These are phyloP conservation scores for Ctenochaetus hawaiiensis DNA, from an alignment of 2,797 vertebrate species.

Conservation along the genomic window DNA sequence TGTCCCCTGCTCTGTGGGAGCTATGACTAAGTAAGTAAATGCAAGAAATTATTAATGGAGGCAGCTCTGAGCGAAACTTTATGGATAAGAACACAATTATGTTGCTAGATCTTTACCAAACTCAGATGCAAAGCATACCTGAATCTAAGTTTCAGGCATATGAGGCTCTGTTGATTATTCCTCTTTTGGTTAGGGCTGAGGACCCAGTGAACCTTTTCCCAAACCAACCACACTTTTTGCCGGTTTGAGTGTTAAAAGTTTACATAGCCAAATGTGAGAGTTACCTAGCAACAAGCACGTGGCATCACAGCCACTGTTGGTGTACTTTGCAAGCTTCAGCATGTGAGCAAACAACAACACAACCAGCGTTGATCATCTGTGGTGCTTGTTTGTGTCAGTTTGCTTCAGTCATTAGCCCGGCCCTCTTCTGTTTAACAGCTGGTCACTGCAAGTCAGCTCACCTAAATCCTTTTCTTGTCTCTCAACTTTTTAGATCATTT, in stretches of 20 bases:
- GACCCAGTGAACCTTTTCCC: constrained; percentile 29
- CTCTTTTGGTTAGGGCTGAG: neutral
- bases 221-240: constrained; percentile 18
- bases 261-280: constrained; percentile 51
- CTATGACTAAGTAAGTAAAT: constrained; percentile 92
- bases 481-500: neutral
- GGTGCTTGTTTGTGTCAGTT: constrained; percentile 4
- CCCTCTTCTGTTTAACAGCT: constrained; percentile 3
- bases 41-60: neutral
- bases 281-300: constrained; percentile 49
- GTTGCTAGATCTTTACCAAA: neutral
- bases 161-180: neutral
- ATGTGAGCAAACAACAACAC: constrained; percentile 41
- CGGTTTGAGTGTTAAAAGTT: constrained; percentile 35
- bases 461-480: neutral
- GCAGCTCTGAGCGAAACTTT: neutral
- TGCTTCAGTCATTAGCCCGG: neutral
- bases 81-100: neutral
- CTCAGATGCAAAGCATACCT: neutral
- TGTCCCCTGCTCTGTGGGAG: constrained; percentile 88
- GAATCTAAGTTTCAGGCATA: neutral
- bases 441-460: neutral
- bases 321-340: constrained; percentile 32
- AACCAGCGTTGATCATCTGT: constrained; percentile 12
- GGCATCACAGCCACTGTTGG: constrained; percentile 23